Conservation (phyloP, 2,797 vertebrate species). For the Microctenopoma lineatum region DNA sequence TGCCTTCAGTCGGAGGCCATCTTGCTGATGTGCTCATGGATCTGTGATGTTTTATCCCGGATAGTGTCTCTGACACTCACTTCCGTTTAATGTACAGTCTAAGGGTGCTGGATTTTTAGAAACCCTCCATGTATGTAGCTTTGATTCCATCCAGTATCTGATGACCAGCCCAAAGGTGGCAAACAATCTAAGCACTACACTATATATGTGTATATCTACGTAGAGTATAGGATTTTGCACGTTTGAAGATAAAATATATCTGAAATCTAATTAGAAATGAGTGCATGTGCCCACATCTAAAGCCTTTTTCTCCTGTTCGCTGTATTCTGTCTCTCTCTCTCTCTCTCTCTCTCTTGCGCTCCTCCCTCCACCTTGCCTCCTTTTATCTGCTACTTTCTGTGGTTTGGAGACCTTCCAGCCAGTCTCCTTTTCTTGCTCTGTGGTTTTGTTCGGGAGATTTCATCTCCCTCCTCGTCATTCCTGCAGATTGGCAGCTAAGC, state of each 20-base stretch:
- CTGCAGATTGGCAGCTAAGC: constrained; percentile 92
- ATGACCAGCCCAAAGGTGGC: too few relatives aligned
- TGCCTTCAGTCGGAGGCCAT: too few relatives aligned
- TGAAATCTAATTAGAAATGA: constrained; percentile 57
- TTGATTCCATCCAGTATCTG: too few relatives aligned
- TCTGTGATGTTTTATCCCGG: too few relatives aligned
- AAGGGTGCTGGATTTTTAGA: too few relatives aligned
- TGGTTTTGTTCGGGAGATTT: constrained; percentile 90
- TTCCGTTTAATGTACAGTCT: too few relatives aligned
- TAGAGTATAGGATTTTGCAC: too few relatives aligned
- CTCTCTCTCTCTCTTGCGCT: constrained; percentile 34
- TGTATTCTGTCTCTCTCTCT: constrained; percentile 57
- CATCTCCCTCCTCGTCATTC: constrained; percentile 83
- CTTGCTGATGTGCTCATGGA: too few relatives aligned
- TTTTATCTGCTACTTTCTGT: constrained; percentile 83
- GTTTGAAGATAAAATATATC: constrained; percentile 19
- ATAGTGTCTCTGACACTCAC: too few relatives aligned
- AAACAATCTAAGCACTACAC: too few relatives aligned
- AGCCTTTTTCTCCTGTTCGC: constrained; percentile 64
- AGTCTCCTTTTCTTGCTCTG: constrained; percentile 85
- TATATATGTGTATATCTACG: neutral
- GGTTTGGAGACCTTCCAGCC: constrained; percentile 92
- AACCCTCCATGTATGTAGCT: too few relatives aligned
- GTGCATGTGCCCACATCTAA: constrained; percentile 41
- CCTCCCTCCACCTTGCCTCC: constrained; percentile 66